Conservation (phyloP, 1,140 invertebrate genomes). For the Spodoptera frugiperda region DNA sequence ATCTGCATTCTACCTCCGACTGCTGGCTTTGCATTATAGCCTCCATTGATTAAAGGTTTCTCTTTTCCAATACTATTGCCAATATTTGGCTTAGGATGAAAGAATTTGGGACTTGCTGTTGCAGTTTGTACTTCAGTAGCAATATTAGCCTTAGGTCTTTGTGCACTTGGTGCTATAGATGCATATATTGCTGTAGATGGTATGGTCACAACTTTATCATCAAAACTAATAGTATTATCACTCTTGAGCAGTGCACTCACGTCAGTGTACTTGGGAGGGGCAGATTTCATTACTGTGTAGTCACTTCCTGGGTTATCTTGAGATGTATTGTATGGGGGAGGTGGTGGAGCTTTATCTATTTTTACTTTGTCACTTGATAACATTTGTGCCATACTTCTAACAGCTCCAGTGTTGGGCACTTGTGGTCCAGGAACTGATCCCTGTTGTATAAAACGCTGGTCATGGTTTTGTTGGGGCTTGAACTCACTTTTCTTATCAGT, state of each 20-base stretch:
- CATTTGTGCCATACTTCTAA: constrained; percentile 68
- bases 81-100: constrained; percentile 77
- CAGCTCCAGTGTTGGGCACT: constrained; percentile 72
- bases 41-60: constrained; percentile 70
- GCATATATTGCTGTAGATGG: constrained; percentile 85
- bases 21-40: constrained; percentile 64
- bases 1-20: constrained; percentile 78
- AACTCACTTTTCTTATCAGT: constrained; percentile 79
- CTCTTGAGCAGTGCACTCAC: constrained; percentile 77
- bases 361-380: constrained; percentile 71
- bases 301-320: constrained; percentile 75
- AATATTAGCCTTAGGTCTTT: constrained; percentile 84
- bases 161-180: constrained; percentile 85
- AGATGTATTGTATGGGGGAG: constrained; percentile 68
- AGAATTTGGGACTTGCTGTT: constrained; percentile 80
- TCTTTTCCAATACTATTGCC: constrained; percentile 72
- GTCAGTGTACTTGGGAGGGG: constrained; percentile 80
- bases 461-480: constrained; percentile 66
- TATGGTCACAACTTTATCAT: constrained; percentile 81
- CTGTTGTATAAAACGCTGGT: constrained; percentile 78
- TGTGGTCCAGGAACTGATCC: constrained; percentile 80
- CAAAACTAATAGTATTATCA: constrained; percentile 77
- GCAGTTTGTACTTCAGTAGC: constrained; percentile 82
- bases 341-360: constrained; percentile 71
- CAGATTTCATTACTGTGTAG: constrained; percentile 81